Conservation (phyloP, 2,113 vertebrate genomes). For the Elephas maximus region DNA sequence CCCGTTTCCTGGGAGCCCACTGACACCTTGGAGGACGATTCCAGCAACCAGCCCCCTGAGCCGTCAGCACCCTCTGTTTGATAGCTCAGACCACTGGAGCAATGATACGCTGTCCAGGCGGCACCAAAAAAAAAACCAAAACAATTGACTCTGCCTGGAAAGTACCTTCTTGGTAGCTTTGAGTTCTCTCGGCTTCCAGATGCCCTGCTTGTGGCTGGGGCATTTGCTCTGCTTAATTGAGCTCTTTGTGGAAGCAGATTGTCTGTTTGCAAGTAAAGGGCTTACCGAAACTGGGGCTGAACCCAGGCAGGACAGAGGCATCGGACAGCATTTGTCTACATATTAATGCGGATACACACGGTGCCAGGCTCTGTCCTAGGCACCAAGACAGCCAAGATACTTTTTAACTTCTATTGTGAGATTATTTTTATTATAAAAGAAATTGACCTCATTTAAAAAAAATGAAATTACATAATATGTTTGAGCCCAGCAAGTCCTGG, state of each 20-base stretch:
- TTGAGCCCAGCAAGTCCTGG: neutral
- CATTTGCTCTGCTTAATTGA: neutral
- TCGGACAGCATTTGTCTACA: neutral
- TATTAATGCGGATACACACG: neutral
- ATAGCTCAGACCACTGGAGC: too few relatives aligned
- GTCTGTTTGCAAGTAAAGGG: neutral
- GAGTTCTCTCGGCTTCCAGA: neutral
- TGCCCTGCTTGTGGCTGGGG: neutral
- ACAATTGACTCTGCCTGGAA: neutral
- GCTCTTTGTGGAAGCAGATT: neutral
- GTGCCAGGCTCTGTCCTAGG: neutral
- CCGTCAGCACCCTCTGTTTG: rapidly evolving
- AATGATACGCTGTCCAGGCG: neutral
- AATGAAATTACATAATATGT: neutral
- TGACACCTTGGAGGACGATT: neutral
- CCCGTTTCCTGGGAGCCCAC: too few relatives aligned
- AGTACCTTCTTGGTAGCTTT: neutral
- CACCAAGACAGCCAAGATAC: neutral
- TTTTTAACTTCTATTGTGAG: neutral
- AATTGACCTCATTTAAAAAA: neutral
- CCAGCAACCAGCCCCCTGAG: neutral
- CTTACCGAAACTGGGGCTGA: neutral
- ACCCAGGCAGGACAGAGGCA: neutral
- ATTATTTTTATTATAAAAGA: neutral
- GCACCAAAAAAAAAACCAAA: neutral